A percentile compares a stretch with the other conserved stretches of the same genome.
These are phyloP conservation scores for Furcula furcula DNA, from an alignment of 2,888 invertebrate species.

Conservation along the genomic window DNA sequence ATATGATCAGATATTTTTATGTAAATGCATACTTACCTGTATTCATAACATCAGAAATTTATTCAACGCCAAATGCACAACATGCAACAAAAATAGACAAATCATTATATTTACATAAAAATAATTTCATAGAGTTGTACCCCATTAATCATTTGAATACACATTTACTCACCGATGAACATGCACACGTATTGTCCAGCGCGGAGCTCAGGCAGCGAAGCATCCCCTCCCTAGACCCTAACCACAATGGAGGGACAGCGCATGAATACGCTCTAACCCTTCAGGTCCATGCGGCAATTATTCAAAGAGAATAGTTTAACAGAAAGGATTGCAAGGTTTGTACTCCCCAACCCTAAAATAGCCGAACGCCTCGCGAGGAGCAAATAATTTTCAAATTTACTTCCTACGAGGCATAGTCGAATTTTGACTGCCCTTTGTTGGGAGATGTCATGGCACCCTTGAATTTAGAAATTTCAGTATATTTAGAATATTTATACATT, in stretches of 20 bases:
- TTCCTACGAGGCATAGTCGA: slow-evolving; percentile 3
- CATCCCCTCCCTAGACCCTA: slow-evolving; percentile 40
- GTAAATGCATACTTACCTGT: no score
- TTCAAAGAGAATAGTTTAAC: slow-evolving; percentile 82
- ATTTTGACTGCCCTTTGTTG: slow-evolving; percentile 12
- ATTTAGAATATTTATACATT: slow-evolving; percentile 79
- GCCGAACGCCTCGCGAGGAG: slow-evolving; percentile 7
- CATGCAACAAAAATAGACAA: not conserved
- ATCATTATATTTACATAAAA: slow-evolving; percentile 22
- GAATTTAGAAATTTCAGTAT: slow-evolving; percentile 64
- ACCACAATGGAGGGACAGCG: slow-evolving; percentile 71
- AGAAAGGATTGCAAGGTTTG: slow-evolving; percentile 79
- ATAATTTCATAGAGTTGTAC: slow-evolving; percentile 23
- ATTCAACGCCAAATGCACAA: no score
- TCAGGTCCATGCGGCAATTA: slow-evolving; percentile 82
- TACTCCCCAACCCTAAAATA: slow-evolving; percentile 23
- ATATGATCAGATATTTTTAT: no score
- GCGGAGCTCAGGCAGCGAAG: slow-evolving; percentile 39
- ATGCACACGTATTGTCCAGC: slow-evolving; percentile 44
- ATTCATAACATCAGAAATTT: no score
- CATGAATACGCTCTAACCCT: slow-evolving; percentile 79
- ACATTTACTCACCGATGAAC: slow-evolving; percentile 29
- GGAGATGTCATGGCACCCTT: slow-evolving; percentile 10
- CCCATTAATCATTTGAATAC: slow-evolving; percentile 36
- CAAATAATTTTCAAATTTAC: slow-evolving; percentile 26